Evolutionary conservation across 2,113 vertebrate species (phyloP).

Genomic region (Myrmecophaga tridactyla): DNA sequence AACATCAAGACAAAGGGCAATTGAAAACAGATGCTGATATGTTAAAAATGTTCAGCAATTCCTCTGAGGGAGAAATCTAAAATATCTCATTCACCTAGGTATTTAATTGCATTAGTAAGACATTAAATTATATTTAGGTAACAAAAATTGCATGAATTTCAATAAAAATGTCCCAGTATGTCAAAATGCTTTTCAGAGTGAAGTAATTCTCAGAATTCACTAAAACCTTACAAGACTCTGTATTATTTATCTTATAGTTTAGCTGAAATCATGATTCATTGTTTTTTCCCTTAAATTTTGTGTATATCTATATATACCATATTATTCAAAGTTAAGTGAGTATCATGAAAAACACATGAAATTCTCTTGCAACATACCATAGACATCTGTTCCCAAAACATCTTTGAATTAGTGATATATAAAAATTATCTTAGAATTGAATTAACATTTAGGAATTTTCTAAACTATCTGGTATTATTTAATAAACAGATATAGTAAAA

Average conservation of each 20-base stretch:
- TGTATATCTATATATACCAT: not conserved
- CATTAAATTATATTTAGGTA: slow-evolving; percentile 46
- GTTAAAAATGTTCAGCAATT: not conserved
- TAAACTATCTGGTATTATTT: not conserved
- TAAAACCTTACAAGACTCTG: not conserved
- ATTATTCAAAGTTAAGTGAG: slow-evolving; percentile 30
- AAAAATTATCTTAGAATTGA: not conserved
- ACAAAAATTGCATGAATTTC: not conserved
- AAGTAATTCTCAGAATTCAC: not conserved
- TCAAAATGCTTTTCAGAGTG: not conserved
- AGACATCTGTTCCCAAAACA: not conserved
- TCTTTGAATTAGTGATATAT: not conserved
- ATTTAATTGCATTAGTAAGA: not conserved
- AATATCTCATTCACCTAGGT: not conserved
- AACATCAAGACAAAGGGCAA: not conserved
- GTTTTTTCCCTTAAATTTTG: not conserved
- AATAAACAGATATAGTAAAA: not conserved
- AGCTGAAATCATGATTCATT: not conserved
- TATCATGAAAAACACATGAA: not conserved
- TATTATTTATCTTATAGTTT: slow-evolving; percentile 13
- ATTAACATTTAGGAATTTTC: not conserved
- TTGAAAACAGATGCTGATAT: not conserved
- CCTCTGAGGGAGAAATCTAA: not conserved
- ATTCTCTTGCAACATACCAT: not conserved
- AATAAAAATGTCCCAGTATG: not conserved